A percentile compares a stretch with the other conserved stretches of the same genome.
phyloP scores from a whole-genome alignment of 2,888 invertebrate species.

The Trichogramma dendrolimi region DNA sequence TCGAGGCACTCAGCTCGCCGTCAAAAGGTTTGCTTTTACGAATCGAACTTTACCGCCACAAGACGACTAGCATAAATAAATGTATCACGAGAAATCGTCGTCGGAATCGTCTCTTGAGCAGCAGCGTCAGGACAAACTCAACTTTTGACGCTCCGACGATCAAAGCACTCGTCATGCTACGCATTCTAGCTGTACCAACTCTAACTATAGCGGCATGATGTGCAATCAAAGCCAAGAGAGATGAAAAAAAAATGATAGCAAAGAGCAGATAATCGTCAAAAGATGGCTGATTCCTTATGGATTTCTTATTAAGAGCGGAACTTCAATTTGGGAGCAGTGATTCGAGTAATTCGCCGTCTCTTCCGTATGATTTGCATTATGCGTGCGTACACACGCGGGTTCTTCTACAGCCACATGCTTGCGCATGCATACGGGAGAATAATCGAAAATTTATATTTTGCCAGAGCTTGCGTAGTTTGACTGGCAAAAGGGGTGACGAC shows the following conservation, averaged over 20 bases:
- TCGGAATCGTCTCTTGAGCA: slow-evolving; percentile 13
- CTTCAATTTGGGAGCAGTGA: slow-evolving; percentile 46
- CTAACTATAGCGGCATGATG: no score
- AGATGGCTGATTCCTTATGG: slow-evolving; percentile 48
- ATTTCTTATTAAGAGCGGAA: slow-evolving; percentile 45
- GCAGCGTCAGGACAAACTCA: slow-evolving; percentile 32
- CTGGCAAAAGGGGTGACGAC: no score
- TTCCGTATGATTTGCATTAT: slow-evolving; percentile 12
- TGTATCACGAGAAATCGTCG: no score
- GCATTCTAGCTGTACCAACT: slow-evolving; percentile 1
- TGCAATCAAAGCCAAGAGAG: slow-evolving; percentile 2
- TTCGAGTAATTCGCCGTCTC: slow-evolving; percentile 38
- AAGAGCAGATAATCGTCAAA: slow-evolving; percentile 40
- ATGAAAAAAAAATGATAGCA: slow-evolving; percentile 14
- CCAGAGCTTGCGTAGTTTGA: slow-evolving; percentile 1
- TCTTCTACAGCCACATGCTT: not conserved
- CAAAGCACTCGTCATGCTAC: slow-evolving; percentile 39
- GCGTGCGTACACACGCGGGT: not conserved
- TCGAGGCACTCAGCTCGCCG: slow-evolving; percentile 32
- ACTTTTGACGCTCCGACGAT: slow-evolving; percentile 48
- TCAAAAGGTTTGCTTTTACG: slow-evolving; percentile 50
- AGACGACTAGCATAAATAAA: no score
- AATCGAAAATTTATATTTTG: slow-evolving; percentile 25
- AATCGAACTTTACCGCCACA: slow-evolving; percentile 42
- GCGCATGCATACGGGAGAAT: not conserved